Percentiles rank a stretch among this genome's conserved stretches.
phyloP scores from a whole-genome alignment of 1,140 invertebrate species.

The Mizuhopecten yessoensis region DNA sequence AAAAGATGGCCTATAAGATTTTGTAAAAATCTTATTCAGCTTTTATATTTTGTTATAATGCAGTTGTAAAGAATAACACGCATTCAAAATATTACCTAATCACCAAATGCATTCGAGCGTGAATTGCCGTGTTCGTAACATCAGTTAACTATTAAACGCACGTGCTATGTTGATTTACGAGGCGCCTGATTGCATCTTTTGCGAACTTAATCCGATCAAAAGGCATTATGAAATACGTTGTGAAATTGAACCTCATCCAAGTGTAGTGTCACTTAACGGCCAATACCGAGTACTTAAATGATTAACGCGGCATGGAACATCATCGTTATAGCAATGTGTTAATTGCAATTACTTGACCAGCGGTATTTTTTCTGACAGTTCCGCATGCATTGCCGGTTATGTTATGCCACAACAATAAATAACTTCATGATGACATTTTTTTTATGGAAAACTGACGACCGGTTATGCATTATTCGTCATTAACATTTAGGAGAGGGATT shows the following conservation, averaged over 20 bases:
- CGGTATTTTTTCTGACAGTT: neutral
- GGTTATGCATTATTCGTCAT: too few relatives aligned
- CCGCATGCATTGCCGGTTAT: neutral
- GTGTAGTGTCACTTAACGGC: neutral
- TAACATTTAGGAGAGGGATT: too few relatives aligned
- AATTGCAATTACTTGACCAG: neutral
- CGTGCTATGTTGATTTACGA: neutral
- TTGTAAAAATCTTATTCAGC: neutral
- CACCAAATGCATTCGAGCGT: neutral
- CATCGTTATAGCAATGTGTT: neutral
- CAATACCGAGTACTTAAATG: neutral
- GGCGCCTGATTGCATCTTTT: neutral
- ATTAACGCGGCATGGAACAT: neutral
- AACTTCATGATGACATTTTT: too few relatives aligned
- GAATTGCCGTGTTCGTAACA: neutral
- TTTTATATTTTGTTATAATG: neutral
- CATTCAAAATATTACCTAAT: neutral
- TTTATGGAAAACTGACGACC: too few relatives aligned
- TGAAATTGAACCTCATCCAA: neutral
- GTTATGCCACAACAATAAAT: neutral
- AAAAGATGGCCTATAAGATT: too few relatives aligned
- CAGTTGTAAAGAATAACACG: neutral
- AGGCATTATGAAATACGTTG: conserved; percentile 25
- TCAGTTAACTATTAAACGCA: neutral
- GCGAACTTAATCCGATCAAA: neutral